Conservation (phyloP, 2,797 vertebrate genomes). For the Silurus aristotelis region DNA sequence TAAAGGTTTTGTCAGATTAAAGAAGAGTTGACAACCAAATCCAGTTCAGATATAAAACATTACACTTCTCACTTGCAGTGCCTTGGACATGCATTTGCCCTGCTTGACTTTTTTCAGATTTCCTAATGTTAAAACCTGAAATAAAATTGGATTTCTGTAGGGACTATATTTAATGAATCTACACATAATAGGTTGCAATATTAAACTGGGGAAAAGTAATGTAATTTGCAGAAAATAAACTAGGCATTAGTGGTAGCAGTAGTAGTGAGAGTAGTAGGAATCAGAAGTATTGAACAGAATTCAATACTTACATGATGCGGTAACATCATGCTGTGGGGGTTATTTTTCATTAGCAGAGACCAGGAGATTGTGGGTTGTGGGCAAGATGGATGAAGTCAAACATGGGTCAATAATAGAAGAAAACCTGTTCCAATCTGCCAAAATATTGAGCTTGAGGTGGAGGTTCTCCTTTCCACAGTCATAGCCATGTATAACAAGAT, state of each 20-base stretch:
- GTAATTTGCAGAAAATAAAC: neutral
- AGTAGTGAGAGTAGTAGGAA: neutral
- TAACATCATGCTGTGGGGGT: neutral
- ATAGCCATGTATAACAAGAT: neutral
- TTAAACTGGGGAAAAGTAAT: neutral
- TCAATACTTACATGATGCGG: neutral
- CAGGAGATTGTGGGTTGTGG: neutral
- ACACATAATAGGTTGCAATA: neutral
- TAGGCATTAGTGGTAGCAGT: neutral
- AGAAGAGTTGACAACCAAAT: constrained; percentile 10
- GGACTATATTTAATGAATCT: neutral
- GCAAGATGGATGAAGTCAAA: neutral
- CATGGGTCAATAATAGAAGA: neutral
- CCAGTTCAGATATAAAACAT: neutral
- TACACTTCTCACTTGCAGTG: neutral
- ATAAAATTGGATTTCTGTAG: neutral
- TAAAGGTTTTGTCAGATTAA: constrained; percentile 23
- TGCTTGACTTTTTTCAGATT: neutral
- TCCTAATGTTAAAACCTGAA: neutral
- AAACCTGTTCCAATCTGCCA: neutral
- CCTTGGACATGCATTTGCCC: neutral
- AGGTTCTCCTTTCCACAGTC: no score
- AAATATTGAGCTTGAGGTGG: no score
- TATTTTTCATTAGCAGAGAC: neutral
- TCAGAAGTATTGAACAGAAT: neutral